Conservation (phyloP, 2,888 invertebrate genomes). For the Andrena dorsata region DNA sequence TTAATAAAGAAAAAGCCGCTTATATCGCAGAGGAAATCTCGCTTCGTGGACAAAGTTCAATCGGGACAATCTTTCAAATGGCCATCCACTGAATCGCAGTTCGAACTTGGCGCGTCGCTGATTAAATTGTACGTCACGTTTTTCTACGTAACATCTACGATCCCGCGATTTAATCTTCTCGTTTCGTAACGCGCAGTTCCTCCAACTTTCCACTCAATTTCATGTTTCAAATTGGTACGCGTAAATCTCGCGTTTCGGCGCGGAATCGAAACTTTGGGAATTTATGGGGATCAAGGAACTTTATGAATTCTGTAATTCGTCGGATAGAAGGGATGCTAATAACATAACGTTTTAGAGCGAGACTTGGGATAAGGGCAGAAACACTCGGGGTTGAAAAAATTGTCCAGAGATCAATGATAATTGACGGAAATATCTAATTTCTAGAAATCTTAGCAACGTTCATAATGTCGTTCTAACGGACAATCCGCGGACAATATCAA, state of each 20-base stretch:
- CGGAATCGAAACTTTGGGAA: background rate
- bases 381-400: too few species aligned
- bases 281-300: background rate
- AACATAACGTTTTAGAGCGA: too few species aligned
- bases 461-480: too few species aligned
- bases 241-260: slow-evolving; percentile 9
- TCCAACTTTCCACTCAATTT: background rate
- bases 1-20: slow-evolving; percentile 35
- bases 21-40: slow-evolving; percentile 10
- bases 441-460: too few species aligned
- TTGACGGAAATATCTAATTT: too few species aligned
- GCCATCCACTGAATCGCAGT: slow-evolving; percentile 1
- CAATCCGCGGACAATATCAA: too few species aligned
- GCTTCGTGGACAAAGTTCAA: slow-evolving; percentile 9
- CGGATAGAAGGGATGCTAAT: too few species aligned
- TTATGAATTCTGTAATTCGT: background rate
- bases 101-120: slow-evolving; percentile 31
- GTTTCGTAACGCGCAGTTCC: background rate
- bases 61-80: slow-evolving; percentile 34
- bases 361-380: too few species aligned
- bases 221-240: slow-evolving; percentile 3
- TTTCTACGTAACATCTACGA: background rate
- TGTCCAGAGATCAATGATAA: too few species aligned
- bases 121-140: slow-evolving; percentile 45
- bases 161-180: background rate